A percentile compares a stretch with the other conserved stretches of the same genome.
Conservation (phyloP, 2,113 vertebrate genomes). For the Hirundichthys speculiger region DNA sequence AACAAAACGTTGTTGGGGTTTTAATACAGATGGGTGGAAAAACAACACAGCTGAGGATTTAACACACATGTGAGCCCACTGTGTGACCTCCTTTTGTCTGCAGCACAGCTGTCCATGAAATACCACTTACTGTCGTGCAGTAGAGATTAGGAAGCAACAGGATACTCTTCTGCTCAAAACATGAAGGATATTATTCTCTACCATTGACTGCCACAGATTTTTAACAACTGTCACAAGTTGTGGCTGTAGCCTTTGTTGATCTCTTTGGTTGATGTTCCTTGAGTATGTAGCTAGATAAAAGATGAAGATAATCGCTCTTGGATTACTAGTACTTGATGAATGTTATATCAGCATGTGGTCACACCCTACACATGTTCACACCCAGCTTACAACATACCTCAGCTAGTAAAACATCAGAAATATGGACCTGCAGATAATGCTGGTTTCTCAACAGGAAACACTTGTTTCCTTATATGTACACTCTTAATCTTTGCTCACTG, state of each 20-base stretch:
- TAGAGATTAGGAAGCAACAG: constrained; percentile 6
- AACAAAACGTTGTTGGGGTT: constrained; percentile 47
- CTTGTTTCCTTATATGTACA: too few species aligned
- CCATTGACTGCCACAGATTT: not conserved
- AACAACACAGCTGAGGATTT: constrained; percentile 53
- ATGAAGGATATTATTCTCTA: not conserved
- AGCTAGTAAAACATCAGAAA: too few species aligned
- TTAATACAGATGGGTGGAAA: constrained; percentile 52
- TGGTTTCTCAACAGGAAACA: too few species aligned
- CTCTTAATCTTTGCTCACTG: too few species aligned
- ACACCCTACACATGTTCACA: not conserved
- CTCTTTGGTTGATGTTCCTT: not conserved
- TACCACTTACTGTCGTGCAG: constrained; percentile 17
- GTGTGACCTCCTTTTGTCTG: constrained; percentile 42
- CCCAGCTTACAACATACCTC: constrained; percentile 3
- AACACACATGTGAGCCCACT: constrained; percentile 32
- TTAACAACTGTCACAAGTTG: not conserved
- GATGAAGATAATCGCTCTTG: too few species aligned
- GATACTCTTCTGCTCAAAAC: not conserved
- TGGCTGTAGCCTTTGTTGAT: not conserved
- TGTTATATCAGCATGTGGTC: not conserved
- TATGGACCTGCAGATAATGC: too few species aligned
- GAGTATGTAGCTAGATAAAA: too few species aligned
- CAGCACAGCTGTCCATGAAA: constrained; percentile 40
- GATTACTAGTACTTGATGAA: not conserved